Conservation (phyloP, 1,140 invertebrate species). For the silkworm (Bombyx mori) region ASM3026992v2 NC_085110.1:4446001-4446500, state of each 20-base stretch:
- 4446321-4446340: conserved; percentile 31
- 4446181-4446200: conserved; percentile 59
- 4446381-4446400: conserved; percentile 43
- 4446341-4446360: conserved; percentile 11
- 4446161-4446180: conserved; percentile 30
- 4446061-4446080: conserved; percentile 68
- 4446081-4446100: conserved; percentile 66
- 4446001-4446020: conserved; percentile 5
- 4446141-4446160: conserved; percentile 50
- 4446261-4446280: conserved; percentile 40
- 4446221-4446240: conserved; percentile 71
- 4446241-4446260: conserved; percentile 66
- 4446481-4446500: not conserved
- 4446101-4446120: conserved; percentile 69
- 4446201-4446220: conserved; percentile 69
- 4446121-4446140: conserved; percentile 55
- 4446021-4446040: conserved; percentile 57
- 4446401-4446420: conserved; percentile 26
- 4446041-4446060: conserved; percentile 60
- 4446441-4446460: conserved; percentile 4
- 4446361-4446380: conserved; percentile 22
- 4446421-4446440: conserved; percentile 27
- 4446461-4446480: conserved; percentile 13
- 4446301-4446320: conserved; percentile 43
- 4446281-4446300: conserved; percentile 54